Evolutionary conservation across 2,888 invertebrate genomes (phyloP), one percentile per base, ranked within the genome.

Genomic region (Parnassius glacialis): DNA sequence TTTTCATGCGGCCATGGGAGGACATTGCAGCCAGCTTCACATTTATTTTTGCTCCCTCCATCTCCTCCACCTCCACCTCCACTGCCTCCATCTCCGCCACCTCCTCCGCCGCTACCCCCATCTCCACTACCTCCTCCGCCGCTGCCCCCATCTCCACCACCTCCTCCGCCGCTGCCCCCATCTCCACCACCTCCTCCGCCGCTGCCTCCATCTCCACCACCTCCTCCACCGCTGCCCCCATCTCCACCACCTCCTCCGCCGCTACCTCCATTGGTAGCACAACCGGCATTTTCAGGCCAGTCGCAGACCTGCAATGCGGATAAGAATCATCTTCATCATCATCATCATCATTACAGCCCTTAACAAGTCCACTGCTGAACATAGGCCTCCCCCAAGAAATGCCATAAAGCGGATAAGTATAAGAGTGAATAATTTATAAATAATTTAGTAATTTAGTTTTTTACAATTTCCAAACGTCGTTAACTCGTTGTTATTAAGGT

Each of bases 1-100:
- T 69, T 76, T 3, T 76, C 79, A 54, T 90, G 86, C 0, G 81
- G 76, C 88, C 89, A 90, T 0, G 87, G 84, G 0, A 75, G 70
- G 2, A 81, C 67, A 63, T 90, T 81, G 74, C 90, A 90, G 10
- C 67, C 65, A 0, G 74, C 65, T 34, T 65, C 59, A 66, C 90
- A 89, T 69, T 62, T 78, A 34, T 71, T 65, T 50, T 60, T 58
- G 10, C 25, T n/a, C 9, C 10, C 61, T 1, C 43, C 59, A 2
- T 41, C 57, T n/a, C 59, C 10, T 11, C 41, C 61, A 1, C 47
- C 62, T 2, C 51, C 59, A 0, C 45, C 48, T 9, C 51, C 53
- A 2, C 47, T 59, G 0, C 52, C 62, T 7, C 56, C 67, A 0
- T 53, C 56, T 1, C 53, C 52, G 12, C 20, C 63, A 1, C 47